phyloP scores from a whole-genome alignment of 2,797 vertebrate genomes.

The Anniella stebbinsi region DNA sequence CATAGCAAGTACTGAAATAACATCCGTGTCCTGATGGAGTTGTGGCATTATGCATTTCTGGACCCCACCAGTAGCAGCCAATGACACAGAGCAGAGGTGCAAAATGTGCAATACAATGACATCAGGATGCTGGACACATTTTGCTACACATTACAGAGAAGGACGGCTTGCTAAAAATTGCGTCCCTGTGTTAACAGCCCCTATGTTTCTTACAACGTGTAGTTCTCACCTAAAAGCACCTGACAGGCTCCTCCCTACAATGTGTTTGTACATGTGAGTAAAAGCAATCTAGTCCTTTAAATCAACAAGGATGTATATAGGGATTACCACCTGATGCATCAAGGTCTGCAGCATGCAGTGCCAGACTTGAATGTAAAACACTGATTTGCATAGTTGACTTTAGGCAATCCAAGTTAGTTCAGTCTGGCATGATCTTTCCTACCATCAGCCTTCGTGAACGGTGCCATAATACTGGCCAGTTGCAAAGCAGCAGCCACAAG shows the following conservation, averaged over 20 bases:
- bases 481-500: slow-evolving; percentile 46
- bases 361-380: background rate
- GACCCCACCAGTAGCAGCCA: background rate
- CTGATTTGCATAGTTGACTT: background rate
- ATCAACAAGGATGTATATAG: too few species aligned
- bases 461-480: background rate
- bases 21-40: background rate
- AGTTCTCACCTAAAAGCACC: background rate
- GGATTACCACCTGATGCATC: too few species aligned
- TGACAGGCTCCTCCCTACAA: background rate
- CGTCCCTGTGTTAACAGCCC: background rate
- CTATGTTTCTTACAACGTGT: background rate
- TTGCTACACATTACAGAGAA: background rate
- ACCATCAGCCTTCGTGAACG: background rate
- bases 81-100: background rate
- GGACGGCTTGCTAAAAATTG: background rate
- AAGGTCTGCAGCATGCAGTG: background rate
- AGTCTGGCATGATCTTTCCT: background rate
- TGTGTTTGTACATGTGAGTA: background rate
- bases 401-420: background rate
- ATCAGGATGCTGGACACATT: background rate
- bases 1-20: background rate
- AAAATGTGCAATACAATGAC: background rate
- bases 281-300: background rate
- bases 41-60: background rate